These are phyloP conservation scores for Norana najaformis DNA, from an alignment of 2,888 invertebrate genomes.

Conservation along the genomic window DNA sequence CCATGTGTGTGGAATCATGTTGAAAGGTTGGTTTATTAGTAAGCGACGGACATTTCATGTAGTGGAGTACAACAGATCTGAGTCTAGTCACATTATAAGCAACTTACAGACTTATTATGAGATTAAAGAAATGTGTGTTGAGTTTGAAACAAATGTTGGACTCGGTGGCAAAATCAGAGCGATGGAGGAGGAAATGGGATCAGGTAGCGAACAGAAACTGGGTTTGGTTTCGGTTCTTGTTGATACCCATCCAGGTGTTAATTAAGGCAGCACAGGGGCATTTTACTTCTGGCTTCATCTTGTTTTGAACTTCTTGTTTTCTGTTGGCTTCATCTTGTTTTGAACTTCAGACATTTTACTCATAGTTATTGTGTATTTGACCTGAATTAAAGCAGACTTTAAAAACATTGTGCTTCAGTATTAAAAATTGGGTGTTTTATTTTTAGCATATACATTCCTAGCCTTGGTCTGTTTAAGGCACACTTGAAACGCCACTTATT, in stretches of 20 bases:
- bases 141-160: not conserved
- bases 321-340: not conserved
- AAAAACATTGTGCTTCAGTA: not conserved
- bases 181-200: not conserved
- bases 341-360: too few relatives aligned
- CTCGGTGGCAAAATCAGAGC: not conserved
- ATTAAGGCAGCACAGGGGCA: not conserved
- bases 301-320: not conserved
- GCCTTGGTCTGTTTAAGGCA: too few relatives aligned
- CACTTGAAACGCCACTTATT: too few relatives aligned
- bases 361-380: not conserved
- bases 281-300: not conserved
- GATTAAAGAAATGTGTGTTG: not conserved
- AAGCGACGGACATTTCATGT: not conserved
- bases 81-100: not conserved
- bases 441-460: too few relatives aligned
- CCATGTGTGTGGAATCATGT: not conserved
- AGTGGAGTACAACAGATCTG: not conserved
- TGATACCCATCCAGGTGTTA: not conserved
- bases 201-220: not conserved
- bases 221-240: not conserved
- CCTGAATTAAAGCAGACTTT: not conserved
- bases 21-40: not conserved
- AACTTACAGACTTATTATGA: not conserved
- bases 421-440: not conserved